Evolutionary conservation across 2,888 invertebrate species (phyloP).

Genomic region (Cantharis lateralis): DNA sequence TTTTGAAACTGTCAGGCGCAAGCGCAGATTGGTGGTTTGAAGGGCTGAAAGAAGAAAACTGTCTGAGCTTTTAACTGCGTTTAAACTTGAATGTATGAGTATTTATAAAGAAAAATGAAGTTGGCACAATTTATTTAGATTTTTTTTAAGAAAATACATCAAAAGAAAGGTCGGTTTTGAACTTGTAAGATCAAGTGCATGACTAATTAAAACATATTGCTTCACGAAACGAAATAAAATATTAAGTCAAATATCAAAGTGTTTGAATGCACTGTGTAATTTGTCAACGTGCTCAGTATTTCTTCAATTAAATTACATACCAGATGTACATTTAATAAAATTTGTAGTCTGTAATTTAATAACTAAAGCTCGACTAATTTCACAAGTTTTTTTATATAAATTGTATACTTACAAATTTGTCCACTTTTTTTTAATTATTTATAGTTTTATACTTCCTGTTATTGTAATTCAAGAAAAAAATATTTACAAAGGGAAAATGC

Average conservation of each 20-base stretch:
- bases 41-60: no score
- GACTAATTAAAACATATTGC: conserved; percentile 48
- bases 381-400: background rate
- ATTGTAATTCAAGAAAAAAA: background rate
- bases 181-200: conserved; percentile 42
- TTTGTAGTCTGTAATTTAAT: background rate
- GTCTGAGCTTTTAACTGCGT: background rate
- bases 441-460: background rate
- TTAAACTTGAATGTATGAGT: background rate
- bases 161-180: conserved; percentile 31
- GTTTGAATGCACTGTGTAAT: conserved; percentile 41
- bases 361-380: background rate
- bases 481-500: background rate
- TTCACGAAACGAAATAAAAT: conserved; percentile 35
- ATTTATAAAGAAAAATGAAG: background rate
- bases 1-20: no score
- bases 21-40: no score
- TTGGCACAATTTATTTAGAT: background rate
- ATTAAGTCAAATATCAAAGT: conserved; percentile 43
- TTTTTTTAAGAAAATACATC: conserved; percentile 3
- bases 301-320: conserved; percentile 21
- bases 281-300: conserved; percentile 40
- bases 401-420: background rate
- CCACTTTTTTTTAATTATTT: background rate
- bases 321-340: conserved; percentile 26